phyloP scores from a whole-genome alignment of 2,797 vertebrate species.

The Pyrocephalus nanus region DNA sequence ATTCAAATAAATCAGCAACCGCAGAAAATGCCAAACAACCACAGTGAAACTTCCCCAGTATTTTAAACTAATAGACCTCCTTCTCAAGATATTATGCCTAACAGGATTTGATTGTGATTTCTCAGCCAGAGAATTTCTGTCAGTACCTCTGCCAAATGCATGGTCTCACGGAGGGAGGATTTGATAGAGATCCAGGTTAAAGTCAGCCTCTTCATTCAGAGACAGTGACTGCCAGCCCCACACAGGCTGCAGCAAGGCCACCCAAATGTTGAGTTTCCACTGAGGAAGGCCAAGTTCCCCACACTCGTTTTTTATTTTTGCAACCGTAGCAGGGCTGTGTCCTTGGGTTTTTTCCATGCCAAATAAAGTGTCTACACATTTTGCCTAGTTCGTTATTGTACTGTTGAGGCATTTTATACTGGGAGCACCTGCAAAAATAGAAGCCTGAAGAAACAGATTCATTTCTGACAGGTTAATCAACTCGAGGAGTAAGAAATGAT shows the following conservation, averaged over 20 bases:
- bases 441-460: neutral
- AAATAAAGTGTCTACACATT: slow-evolving; percentile 62
- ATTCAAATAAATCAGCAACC: slow-evolving; percentile 16
- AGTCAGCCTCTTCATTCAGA: slow-evolving; percentile 40
- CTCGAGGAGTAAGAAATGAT: neutral
- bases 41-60: neutral
- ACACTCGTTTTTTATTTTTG: slow-evolving; percentile 23
- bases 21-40: neutral
- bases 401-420: neutral
- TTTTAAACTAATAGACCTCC: neutral
- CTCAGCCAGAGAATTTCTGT: slow-evolving; percentile 37
- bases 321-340: neutral
- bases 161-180: neutral
- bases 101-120: slow-evolving; percentile 5
- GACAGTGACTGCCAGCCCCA: slow-evolving; percentile 42
- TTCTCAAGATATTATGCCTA: neutral
- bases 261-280: slow-evolving; percentile 64
- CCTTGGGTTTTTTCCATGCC: slow-evolving; percentile 63
- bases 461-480: slow-evolving; percentile 29
- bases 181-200: slow-evolving; percentile 49
- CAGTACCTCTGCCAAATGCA: slow-evolving; percentile 42
- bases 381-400: slow-evolving; percentile 14
- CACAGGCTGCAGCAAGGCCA: slow-evolving; percentile 54
- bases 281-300: slow-evolving; percentile 52
- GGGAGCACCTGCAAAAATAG: slow-evolving; percentile 56